phyloP scores from a whole-genome alignment of 2,113 vertebrate genomes.

The Vidua chalybeata region DNA sequence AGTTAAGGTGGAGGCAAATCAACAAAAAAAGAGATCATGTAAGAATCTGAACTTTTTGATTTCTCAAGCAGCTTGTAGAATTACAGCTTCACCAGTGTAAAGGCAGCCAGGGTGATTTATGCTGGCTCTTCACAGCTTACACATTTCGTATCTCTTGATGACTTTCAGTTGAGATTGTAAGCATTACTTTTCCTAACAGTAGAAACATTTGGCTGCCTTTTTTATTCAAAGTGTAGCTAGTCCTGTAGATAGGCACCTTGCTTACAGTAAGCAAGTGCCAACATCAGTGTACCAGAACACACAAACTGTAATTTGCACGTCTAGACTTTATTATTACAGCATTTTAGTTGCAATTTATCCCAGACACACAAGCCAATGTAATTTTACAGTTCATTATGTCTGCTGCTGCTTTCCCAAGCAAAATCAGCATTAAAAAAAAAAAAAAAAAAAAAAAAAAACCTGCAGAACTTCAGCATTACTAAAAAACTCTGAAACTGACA shows the following conservation, averaged over 20 bases:
- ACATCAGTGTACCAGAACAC: neutral
- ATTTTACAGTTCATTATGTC: neutral
- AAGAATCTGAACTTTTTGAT: neutral
- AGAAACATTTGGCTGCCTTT: neutral
- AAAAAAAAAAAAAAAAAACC: too few species aligned
- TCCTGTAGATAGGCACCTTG: neutral
- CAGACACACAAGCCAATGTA: neutral
- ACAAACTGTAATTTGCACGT: constrained; percentile 2
- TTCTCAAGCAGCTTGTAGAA: neutral
- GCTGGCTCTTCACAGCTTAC: neutral
- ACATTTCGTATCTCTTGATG: rapidly evolving
- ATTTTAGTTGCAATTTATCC: neutral
- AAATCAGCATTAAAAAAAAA: neutral
- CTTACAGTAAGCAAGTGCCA: neutral
- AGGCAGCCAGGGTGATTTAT: neutral
- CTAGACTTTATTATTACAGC: constrained; percentile 39
- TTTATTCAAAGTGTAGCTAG: neutral
- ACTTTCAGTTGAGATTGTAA: neutral
- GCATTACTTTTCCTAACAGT: neutral
- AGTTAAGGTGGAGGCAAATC: neutral
- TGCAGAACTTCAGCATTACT: neutral
- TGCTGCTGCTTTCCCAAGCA: neutral
- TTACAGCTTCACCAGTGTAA: neutral
- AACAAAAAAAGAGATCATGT: rapidly evolving
- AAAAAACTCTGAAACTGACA: neutral